phyloP scores from a whole-genome alignment of 2,888 invertebrate species.

The Trichogramma dendrolimi region DNA sequence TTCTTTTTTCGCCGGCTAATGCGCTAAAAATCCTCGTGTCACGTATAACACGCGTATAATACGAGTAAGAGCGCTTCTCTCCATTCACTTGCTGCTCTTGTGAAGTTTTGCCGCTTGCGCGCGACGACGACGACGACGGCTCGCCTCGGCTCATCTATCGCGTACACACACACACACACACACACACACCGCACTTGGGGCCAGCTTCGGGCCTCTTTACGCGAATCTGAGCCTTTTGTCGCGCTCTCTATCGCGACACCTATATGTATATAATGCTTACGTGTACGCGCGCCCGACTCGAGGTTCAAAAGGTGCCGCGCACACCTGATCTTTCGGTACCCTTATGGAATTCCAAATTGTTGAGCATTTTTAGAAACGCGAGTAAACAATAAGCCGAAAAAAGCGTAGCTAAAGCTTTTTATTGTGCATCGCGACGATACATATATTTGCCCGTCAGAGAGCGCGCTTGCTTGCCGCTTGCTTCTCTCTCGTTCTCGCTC shows the following conservation, averaged over 20 bases:
- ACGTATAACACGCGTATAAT: neutral
- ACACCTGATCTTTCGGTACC: slow-evolving; percentile 39
- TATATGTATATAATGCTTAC: too few relatives aligned
- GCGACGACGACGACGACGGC: too few relatives aligned
- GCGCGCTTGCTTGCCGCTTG: too few relatives aligned
- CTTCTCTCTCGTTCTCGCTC: too few relatives aligned
- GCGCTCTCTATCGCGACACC: slow-evolving; percentile 24
- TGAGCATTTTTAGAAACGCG: too few relatives aligned
- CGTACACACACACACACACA: slow-evolving; percentile 28
- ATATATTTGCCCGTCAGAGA: too few relatives aligned
- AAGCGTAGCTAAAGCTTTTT: too few relatives aligned
- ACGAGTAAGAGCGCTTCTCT: neutral
- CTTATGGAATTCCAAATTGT: slow-evolving; percentile 32
- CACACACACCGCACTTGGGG: too few relatives aligned
- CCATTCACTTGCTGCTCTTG: slow-evolving; percentile 26
- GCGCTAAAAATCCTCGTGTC: slow-evolving; percentile 17
- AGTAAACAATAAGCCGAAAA: too few relatives aligned
- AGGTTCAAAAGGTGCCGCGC: slow-evolving; percentile 36
- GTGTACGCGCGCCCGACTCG: slow-evolving; percentile 15
- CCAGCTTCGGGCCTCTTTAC: slow-evolving; percentile 40
- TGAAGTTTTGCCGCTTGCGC: slow-evolving; percentile 42
- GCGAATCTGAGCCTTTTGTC: slow-evolving; percentile 48
- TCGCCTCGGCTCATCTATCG: slow-evolving; percentile 38
- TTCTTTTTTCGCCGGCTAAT: neutral
- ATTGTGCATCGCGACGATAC: too few relatives aligned